phyloP scores from a whole-genome alignment of 2,797 vertebrate genomes.

The Siniperca undulata region DNA sequence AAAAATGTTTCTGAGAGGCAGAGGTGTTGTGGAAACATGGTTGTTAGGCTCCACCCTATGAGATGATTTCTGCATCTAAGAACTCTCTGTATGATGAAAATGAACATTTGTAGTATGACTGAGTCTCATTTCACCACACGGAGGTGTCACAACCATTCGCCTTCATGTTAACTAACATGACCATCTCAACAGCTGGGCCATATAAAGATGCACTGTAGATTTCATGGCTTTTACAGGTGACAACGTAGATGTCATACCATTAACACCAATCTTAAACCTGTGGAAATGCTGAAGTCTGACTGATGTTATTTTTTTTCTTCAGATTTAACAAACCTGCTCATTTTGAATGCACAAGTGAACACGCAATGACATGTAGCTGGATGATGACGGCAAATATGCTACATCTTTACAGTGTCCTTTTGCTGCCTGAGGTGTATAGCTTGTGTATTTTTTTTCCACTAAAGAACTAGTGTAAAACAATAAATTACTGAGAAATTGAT shows the following conservation, averaged over 20 bases:
- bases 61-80: background rate
- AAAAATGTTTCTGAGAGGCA: background rate
- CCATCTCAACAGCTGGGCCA: background rate
- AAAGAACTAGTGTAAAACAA: background rate
- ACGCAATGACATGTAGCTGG: constrained; percentile 9
- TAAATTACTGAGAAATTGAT: background rate
- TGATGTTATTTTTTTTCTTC: no score
- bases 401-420: constrained; percentile 13
- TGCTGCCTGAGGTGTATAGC: background rate
- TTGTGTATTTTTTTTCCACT: background rate
- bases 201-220: background rate
- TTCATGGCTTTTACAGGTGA: constrained; percentile 7
- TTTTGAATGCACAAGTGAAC: background rate
- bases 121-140: background rate
- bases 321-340: constrained; percentile 8
- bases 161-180: background rate
- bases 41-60: no score
- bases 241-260: constrained; percentile 26
- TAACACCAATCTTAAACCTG: background rate
- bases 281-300: background rate
- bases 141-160: background rate
- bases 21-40: background rate
- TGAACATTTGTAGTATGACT: background rate
- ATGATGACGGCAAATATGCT: constrained; percentile 26
- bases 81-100: background rate